Evolutionary conservation across 2,888 invertebrate genomes (phyloP).

Genomic region (Pandemis corylana): DNA sequence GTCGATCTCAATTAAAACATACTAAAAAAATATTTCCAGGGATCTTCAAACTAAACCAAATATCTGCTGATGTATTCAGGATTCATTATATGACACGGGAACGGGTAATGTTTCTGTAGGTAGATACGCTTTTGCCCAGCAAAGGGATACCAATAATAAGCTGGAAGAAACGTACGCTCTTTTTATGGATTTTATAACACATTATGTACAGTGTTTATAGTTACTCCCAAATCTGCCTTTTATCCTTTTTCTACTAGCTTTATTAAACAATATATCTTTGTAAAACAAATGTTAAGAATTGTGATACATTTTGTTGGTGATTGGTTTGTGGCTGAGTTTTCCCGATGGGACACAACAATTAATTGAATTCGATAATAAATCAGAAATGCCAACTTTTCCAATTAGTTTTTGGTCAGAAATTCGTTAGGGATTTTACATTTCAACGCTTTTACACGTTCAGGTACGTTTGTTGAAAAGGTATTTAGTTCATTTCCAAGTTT

Average conservation of each 20-base stretch:
- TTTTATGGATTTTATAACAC: no score
- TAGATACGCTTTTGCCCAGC: no score
- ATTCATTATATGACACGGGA: no score
- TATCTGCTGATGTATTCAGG: no score
- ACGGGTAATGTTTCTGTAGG: no score
- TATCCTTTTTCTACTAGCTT: not conserved
- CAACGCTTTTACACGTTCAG: not conserved
- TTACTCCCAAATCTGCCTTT: no score
- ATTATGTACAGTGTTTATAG: no score
- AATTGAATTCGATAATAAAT: slow-evolving; percentile 19
- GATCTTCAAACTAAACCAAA: no score
- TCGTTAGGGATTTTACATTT: not conserved
- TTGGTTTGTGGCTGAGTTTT: slow-evolving; percentile 10
- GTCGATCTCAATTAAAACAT: no score
- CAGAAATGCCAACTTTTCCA: slow-evolving; percentile 23
- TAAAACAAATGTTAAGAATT: not conserved
- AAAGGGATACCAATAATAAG: no score
- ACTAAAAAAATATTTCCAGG: no score
- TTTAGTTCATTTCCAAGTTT: not conserved
- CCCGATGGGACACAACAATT: slow-evolving; percentile 20
- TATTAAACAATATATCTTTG: not conserved
- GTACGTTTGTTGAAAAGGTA: not conserved
- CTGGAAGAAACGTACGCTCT: no score
- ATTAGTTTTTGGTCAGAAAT: slow-evolving; percentile 1
- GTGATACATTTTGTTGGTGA: not conserved